A percentile compares a stretch with the other conserved stretches of the same genome.
phyloP scores from a whole-genome alignment of 2,888 invertebrate species.

The Hybos culiciformis region DNA sequence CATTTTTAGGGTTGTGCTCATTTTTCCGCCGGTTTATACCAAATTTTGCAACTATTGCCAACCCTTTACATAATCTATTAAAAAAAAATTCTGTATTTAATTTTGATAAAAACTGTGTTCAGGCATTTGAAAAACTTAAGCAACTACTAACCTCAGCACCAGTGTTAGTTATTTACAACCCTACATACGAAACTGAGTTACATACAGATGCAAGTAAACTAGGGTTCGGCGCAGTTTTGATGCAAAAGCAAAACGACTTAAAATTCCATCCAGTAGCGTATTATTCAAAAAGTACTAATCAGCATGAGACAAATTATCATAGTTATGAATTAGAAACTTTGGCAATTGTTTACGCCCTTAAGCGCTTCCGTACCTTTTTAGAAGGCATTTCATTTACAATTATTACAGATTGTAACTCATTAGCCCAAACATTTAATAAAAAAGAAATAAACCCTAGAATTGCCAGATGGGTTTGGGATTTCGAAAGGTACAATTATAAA shows the following conservation, averaged over 20 bases:
- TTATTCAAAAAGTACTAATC: conserved; percentile 1
- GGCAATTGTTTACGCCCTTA: conserved; percentile 2
- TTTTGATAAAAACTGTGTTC: no score
- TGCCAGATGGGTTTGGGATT: conserved; percentile 3
- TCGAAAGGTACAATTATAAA: conserved; percentile 8
- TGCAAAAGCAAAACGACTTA: conserved; percentile 1
- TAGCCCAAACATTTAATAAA: conserved; percentile 6
- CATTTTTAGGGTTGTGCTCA: no score
- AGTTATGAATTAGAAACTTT: conserved; percentile 18
- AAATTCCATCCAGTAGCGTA: background rate
- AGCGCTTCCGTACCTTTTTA: conserved; percentile 1
- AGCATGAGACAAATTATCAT: conserved; percentile 18
- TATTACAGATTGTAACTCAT: conserved; percentile 2
- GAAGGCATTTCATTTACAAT: conserved; percentile 4
- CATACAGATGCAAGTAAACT: conserved; percentile 8
- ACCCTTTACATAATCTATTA: no score
- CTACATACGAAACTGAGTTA: conserved; percentile 5
- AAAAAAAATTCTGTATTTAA: no score
- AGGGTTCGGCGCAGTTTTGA: conserved; percentile 11
- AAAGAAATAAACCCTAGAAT: conserved; percentile 6
- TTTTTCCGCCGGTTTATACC: no score
- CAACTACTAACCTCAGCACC: no score
- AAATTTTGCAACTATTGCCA: no score
- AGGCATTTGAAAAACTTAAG: no score
- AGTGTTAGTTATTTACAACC: conserved; percentile 3